Conservation (phyloP, 2,888 invertebrate genomes). For the Torymus tubicola region DNA sequence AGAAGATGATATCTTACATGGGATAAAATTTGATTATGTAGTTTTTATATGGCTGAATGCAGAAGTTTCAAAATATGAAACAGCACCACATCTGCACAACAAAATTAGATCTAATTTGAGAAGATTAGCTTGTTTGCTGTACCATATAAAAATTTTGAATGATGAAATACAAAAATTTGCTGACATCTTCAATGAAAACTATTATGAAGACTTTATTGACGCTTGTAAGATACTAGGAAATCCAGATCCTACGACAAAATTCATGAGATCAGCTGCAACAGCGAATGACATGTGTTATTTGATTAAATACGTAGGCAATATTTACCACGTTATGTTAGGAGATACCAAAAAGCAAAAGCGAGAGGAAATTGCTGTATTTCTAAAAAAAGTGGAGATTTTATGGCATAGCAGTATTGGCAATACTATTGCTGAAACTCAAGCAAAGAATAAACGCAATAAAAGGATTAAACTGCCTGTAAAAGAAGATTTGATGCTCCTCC, state of each 20-base stretch:
- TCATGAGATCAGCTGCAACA: not conserved
- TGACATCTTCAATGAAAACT: conserved; percentile 9
- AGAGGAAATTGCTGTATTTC: too few relatives aligned
- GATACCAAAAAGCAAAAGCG: not conserved
- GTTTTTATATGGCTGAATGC: conserved; percentile 1
- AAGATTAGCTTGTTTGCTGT: too few relatives aligned
- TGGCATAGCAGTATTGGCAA: too few relatives aligned
- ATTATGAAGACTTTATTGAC: not conserved
- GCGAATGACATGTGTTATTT: conserved; percentile 2
- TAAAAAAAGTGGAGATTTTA: too few relatives aligned
- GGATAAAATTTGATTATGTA: not conserved
- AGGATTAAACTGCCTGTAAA: conserved; percentile 20
- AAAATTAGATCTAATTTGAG: too few relatives aligned
- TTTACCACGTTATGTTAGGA: not conserved
- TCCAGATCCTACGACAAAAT: not conserved
- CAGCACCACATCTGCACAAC: too few relatives aligned
- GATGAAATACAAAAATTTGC: not conserved
- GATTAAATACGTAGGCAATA: not conserved
- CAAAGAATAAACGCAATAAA: too few relatives aligned
- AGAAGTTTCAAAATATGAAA: not conserved
- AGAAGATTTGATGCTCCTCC: conserved; percentile 27
- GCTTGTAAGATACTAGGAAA: conserved; percentile 5
- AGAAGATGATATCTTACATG: not conserved
- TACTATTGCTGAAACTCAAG: too few relatives aligned
- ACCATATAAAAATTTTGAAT: too few relatives aligned